A percentile compares a stretch with the other conserved stretches of the same genome.
phyloP scores from a whole-genome alignment of 2,797 vertebrate genomes.

The Rhincodon typus region DNA sequence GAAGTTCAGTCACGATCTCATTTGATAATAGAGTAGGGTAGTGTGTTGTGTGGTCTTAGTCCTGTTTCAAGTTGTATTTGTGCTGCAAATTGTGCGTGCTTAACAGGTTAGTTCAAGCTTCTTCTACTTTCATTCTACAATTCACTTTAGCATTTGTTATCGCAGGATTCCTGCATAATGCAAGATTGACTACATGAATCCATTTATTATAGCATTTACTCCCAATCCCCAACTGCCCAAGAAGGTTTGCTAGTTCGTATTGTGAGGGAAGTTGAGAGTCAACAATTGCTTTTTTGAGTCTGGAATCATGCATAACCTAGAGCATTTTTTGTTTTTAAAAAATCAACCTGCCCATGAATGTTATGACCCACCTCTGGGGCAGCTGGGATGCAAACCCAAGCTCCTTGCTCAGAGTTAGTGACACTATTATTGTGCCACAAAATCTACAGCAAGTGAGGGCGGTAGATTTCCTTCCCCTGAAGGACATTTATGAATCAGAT shows the following conservation, averaged over 20 bases:
- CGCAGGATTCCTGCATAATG: background rate
- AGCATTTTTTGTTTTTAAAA: background rate
- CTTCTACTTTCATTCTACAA: background rate
- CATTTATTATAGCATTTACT: background rate
- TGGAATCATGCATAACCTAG: background rate
- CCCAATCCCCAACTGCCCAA: background rate
- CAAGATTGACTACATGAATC: background rate
- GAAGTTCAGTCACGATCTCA: background rate
- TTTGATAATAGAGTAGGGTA: background rate
- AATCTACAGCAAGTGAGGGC: background rate
- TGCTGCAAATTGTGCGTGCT: too few relatives aligned
- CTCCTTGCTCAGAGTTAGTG: too few relatives aligned
- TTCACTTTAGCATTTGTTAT: background rate
- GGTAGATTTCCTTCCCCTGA: background rate
- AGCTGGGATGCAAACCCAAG: too few relatives aligned
- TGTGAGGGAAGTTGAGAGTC: background rate
- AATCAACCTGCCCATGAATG: too few relatives aligned
- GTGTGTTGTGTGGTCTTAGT: background rate
- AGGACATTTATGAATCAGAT: background rate
- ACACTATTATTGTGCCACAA: too few relatives aligned
- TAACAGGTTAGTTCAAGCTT: background rate
- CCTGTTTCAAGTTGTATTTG: background rate
- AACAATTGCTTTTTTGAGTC: background rate
- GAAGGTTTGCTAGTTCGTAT: background rate
- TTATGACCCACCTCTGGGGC: too few relatives aligned